These are phyloP conservation scores for Pangasius sanitwongsei DNA, from an alignment of 2,797 vertebrate genomes.

Conservation along the genomic window DNA sequence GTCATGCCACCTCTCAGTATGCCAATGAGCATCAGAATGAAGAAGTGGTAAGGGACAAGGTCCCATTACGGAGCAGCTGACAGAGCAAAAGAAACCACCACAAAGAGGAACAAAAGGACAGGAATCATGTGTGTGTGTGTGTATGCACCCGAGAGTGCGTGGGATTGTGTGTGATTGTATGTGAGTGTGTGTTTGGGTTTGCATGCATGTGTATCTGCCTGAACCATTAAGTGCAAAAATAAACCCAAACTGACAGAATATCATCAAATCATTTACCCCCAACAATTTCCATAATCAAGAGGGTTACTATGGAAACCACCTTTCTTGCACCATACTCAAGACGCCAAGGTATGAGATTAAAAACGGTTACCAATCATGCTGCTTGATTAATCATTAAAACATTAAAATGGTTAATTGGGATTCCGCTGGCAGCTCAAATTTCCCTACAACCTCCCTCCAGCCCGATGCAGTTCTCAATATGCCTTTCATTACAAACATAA, in stretches of 20 bases:
- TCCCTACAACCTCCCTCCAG: background rate
- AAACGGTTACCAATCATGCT: constrained; percentile 19
- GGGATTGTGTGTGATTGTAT: constrained; percentile 1
- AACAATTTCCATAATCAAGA: constrained; percentile 60
- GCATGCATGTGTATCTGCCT: constrained; percentile 18
- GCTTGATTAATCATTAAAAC: constrained; percentile 46
- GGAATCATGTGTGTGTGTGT: constrained; percentile 31
- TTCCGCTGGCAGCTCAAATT: constrained; percentile 25
- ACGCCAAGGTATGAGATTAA: constrained; percentile 30
- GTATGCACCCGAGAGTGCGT: background rate
- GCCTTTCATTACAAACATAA: background rate
- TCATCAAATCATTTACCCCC: constrained; percentile 52
- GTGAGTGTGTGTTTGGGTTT: constrained; percentile 24
- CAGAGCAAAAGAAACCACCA: constrained; percentile 52
- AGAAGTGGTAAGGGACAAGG: constrained; percentile 48
- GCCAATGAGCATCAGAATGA: constrained; percentile 50
- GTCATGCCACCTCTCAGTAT: constrained; percentile 41
- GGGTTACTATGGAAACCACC: constrained; percentile 55
- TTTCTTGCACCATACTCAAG: background rate
- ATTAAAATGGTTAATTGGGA: constrained; percentile 41
- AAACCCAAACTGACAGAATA: constrained; percentile 52
- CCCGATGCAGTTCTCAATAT: background rate
- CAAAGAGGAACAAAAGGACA: constrained; percentile 54
- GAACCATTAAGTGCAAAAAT: constrained; percentile 29
- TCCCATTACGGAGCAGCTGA: constrained; percentile 57